Evolutionary conservation across 2,888 invertebrate genomes (phyloP), one percentile per base, ranked within the genome.

Genomic region (Stictocephala bisonia): DNA sequence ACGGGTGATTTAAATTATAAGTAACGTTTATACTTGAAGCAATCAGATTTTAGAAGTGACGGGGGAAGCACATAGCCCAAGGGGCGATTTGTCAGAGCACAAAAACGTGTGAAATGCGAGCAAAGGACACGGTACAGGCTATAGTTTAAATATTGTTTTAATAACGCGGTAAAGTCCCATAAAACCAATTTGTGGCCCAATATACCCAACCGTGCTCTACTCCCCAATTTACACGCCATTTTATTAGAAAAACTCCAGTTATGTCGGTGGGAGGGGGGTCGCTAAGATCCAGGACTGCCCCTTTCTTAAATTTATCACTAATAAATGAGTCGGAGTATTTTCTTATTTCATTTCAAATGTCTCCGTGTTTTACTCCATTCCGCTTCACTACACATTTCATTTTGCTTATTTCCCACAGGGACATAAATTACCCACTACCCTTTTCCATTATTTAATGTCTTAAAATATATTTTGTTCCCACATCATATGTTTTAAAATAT

Each of bases 171-270:
- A 29, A 31, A 24, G 56, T 2, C 29, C 13, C 31, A 56, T 56
- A 56, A 56, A 56, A 27, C 27, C 56, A 56, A 56, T 56, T 56
- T 56, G 56, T 56, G 56, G 56, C 29, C 56, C 56, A 56, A 56
- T 56, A 56, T 56, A 56, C n/a, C 56, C 29, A 31, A 56, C 29
- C 56, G 56, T 56, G 56, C 56, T 56, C 56, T 26, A 56, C 31
- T 56, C 31, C 31, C 31, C 31, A 56, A 56, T 56, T 56, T 56
- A 56, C 56, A 56, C 56, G 56, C 56, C 56, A 56, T 56, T 31
- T 56, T 56, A 56, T 56, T 56, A 56, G 3, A 56, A 56, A 56
- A 24, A n/a, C 56, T 31, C 29, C 56, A 31, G 56, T 18, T 13
- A 53, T n/a, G 9, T 24, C 11, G 9, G 44, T 44, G 44, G 44